phyloP scores from a whole-genome alignment of 2,797 vertebrate genomes.

The Premnoplex brunnescens region DNA sequence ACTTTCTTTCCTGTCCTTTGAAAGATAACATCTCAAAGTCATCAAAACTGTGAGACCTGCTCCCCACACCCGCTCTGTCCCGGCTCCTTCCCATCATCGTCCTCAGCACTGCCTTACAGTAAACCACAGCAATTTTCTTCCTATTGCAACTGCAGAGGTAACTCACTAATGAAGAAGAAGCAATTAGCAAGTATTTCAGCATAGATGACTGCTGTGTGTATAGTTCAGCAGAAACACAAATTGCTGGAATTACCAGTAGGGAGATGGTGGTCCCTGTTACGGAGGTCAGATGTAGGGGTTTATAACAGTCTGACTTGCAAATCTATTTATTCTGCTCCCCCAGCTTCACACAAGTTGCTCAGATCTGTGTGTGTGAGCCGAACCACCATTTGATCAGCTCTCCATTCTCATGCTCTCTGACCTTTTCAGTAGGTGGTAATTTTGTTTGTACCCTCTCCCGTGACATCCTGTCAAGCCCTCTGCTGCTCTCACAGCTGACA shows the following conservation, averaged over 20 bases:
- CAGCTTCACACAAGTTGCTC: neutral
- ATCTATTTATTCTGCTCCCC: neutral
- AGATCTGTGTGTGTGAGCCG: neutral
- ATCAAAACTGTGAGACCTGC: neutral
- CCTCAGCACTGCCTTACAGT: rapidly evolving
- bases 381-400: neutral
- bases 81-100: neutral
- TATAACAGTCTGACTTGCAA: neutral
- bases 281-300: rapidly evolving
- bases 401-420: constrained; percentile 23
- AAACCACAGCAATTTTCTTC: neutral
- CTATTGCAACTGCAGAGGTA: neutral
- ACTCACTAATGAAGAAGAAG: neutral
- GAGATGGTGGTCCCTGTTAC: rapidly evolving
- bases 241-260: neutral
- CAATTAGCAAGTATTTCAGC: neutral
- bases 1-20: neutral
- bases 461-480: neutral
- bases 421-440: constrained; percentile 1
- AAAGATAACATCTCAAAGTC: neutral
- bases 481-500: neutral
- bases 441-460: neutral
- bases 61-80: neutral
- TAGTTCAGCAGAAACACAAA: neutral
- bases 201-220: neutral